Base-by-base conservation (phyloP, 2,797 vertebrate species). In the Chelidonichthys spinosus region DNA sequence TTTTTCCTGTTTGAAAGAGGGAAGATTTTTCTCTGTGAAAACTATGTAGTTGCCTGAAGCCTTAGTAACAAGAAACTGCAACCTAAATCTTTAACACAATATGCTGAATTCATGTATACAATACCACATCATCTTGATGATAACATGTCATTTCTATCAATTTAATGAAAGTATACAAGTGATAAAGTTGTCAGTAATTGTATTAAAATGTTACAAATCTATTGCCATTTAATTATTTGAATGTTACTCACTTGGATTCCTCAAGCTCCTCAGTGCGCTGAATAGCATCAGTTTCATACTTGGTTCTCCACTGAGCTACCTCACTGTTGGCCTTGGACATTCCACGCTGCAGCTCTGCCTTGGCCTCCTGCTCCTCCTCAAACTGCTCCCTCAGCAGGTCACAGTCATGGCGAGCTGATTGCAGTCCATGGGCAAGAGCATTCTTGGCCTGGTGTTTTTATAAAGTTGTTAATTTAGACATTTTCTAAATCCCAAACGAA, bases 261-360 rank as follows among this genome's bases (percentile, higher is more conserved):
- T 86, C 85, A 65, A 88, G 85, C 79, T 89, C 87, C 74, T 89
- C 87, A 64, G 83, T 87, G 49, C 86, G 91, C 92, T 96, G 95
- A 75, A 96, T 95, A 11, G 95, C 95, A 2, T 96, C 95, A 0
- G 95, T 96, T 86, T 96, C 95, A 6, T 95, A 96, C 86, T 96
- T 97, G 52, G 90, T 87, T 87, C 96, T 95, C 96, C 96, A 97
- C 81, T 96, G 95, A 78, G 96, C 95, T 83, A 97, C 96, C 86
- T 97, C 96, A 0, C 93, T 92, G 90, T 97, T 97, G 85, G 96
- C 95, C 89, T 96, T 96, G 81, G 96, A 96, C 87, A 96, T 86
- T 69, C 88, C 85, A 4, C 95, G 94, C 89, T 97, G 96, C 14
- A 96, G 90, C 88, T 96, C 96, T 0, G 94, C 91, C 84, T 96